A percentile compares a stretch with the other conserved stretches of the same genome.
Conservation (phyloP, 2,797 vertebrate genomes). For the Hippoglossus hippoglossus region DNA sequence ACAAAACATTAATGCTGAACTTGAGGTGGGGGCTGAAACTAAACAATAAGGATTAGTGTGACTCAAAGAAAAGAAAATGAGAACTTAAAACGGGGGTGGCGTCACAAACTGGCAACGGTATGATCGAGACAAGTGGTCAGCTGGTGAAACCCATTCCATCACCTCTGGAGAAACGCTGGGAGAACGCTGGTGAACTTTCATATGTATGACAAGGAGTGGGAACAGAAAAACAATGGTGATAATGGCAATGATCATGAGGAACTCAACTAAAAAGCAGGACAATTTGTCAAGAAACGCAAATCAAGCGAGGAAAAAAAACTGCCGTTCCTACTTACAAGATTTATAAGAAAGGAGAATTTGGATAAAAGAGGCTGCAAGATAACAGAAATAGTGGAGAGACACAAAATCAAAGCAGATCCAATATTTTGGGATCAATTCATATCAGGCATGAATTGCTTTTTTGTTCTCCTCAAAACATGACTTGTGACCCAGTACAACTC, state of each 20-base stretch:
- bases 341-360: slow-evolving; percentile 99
- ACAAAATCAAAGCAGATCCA: slow-evolving; percentile 96
- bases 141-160: slow-evolving; percentile 78
- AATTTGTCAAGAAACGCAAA: slow-evolving; percentile 90
- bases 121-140: slow-evolving; percentile 76
- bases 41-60: slow-evolving; percentile 76
- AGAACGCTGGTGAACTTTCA: slow-evolving; percentile 73
- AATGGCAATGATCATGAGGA: slow-evolving; percentile 79
- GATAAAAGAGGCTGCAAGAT: slow-evolving; percentile 99
- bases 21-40: slow-evolving; percentile 48
- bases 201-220: slow-evolving; percentile 77
- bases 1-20: slow-evolving; percentile 69
- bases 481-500: slow-evolving; percentile 66
- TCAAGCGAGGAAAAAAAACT: slow-evolving; percentile 90
- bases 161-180: slow-evolving; percentile 81
- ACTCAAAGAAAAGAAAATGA: slow-evolving; percentile 59
- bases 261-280: slow-evolving; percentile 87
- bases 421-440: slow-evolving; percentile 87
- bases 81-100: slow-evolving; percentile 59
- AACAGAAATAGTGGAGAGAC: slow-evolving; percentile 99
- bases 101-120: slow-evolving; percentile 77
- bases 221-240: slow-evolving; percentile 75
- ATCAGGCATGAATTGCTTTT: slow-evolving; percentile 76
- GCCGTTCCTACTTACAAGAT: slow-evolving; percentile 99
- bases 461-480: slow-evolving; percentile 72